Evolutionary conservation across 2,888 invertebrate genomes (phyloP).

Genomic region (Drosophila dives): DNA sequence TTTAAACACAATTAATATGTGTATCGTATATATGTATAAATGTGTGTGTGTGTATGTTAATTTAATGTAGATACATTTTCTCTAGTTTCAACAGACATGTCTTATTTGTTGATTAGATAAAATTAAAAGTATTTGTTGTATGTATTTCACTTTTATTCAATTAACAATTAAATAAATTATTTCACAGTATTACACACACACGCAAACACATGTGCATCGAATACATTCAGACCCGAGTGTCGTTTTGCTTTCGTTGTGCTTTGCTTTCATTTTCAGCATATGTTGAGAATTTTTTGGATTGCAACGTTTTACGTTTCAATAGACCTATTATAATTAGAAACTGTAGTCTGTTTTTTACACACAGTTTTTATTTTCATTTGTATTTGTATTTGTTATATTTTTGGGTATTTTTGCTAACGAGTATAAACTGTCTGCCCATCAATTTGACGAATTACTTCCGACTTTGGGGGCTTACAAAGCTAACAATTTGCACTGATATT

Average conservation of each 20-base stretch:
- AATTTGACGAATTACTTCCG: slow-evolving; percentile 73
- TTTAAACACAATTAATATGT: slow-evolving; percentile 35
- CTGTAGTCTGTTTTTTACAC: background rate
- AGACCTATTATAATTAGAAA: slow-evolving; percentile 2
- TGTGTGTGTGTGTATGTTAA: slow-evolving; percentile 5
- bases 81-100: slow-evolving; percentile 16
- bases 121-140: background rate
- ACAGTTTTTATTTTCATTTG: background rate
- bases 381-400: slow-evolving; percentile 21
- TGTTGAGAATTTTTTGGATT: background rate
- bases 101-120: background rate
- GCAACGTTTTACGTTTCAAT: background rate
- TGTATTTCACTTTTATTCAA: background rate
- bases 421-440: slow-evolving; percentile 57
- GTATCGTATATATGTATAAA: background rate
- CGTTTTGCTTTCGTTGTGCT: background rate
- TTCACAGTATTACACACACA: slow-evolving; percentile 5
- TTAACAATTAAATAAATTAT: slow-evolving; percentile 1
- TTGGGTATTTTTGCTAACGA: slow-evolving; percentile 35
- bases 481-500: slow-evolving; percentile 56
- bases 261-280: slow-evolving; percentile 1
- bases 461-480: slow-evolving; percentile 59
- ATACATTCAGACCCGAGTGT: slow-evolving; percentile 6
- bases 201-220: background rate
- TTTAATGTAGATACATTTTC: slow-evolving; percentile 48